These are phyloP conservation scores for Drosophila ezoana DNA, from an alignment of 2,888 invertebrate species.

Conservation along the genomic window DNA sequence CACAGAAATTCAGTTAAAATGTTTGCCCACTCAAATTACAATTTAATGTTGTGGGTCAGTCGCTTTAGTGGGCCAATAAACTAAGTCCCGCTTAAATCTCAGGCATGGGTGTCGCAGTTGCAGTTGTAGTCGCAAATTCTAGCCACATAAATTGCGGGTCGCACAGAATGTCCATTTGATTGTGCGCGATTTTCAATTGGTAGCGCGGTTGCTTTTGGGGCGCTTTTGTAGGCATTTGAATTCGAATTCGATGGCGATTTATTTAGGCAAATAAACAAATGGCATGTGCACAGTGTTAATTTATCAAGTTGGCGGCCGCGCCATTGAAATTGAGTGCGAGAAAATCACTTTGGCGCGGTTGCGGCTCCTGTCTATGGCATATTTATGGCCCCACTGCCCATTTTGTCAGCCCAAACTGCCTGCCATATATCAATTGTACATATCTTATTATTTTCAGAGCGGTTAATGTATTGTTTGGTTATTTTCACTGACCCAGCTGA, in stretches of 20 bases:
- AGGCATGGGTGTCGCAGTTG: conserved; percentile 51
- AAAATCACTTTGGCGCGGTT: conserved; percentile 71
- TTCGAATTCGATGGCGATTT: conserved; percentile 70
- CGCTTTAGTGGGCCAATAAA: conserved; percentile 78
- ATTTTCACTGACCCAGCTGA: conserved; percentile 65
- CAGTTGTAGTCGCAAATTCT: conserved; percentile 42
- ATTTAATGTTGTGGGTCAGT: conserved; percentile 79
- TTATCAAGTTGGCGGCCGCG: conserved; percentile 66
- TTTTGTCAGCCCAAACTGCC: conserved; percentile 73
- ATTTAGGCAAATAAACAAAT: conserved; percentile 78
- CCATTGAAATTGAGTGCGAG: conserved; percentile 75
- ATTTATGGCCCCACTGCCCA: conserved; percentile 68
- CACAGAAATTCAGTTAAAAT: conserved; percentile 67
- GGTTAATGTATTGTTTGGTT: conserved; percentile 50
- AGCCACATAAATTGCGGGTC: conserved; percentile 70
- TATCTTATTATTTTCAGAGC: conserved; percentile 68
- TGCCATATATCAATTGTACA: conserved; percentile 71
- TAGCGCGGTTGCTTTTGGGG: conserved; percentile 63
- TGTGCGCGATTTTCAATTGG: conserved; percentile 72
- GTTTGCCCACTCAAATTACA: conserved; percentile 80
- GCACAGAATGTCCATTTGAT: conserved; percentile 72
- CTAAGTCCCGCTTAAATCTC: conserved; percentile 58
- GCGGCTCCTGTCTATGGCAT: conserved; percentile 48
- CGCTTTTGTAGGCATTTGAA: conserved; percentile 57
- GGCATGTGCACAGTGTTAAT: conserved; percentile 79